Evolutionary conservation across 2,113 vertebrate genomes (phyloP).

Genomic region (Hoplias malabaricus): DNA sequence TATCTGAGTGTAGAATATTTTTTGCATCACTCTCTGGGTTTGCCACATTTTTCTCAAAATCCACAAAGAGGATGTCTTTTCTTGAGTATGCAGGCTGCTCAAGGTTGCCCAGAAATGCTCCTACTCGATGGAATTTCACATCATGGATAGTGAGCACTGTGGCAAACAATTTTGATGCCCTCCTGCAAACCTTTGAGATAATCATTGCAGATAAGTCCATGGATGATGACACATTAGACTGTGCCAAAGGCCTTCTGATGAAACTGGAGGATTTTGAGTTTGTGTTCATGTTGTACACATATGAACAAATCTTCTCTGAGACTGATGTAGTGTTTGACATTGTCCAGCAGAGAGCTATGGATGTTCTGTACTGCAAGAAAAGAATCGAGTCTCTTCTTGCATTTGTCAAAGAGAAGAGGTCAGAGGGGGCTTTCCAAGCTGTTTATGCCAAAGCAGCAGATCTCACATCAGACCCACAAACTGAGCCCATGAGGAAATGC

Average conservation of each 20-base stretch:
- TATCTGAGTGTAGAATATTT: conserved; percentile 36
- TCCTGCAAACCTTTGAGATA: conserved; percentile 22
- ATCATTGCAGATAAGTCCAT: conserved; percentile 16
- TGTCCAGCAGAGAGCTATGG: conserved; percentile 22
- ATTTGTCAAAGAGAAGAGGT: background rate
- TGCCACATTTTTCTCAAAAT: conserved; percentile 35
- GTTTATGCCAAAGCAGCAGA: no score
- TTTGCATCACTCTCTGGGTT: conserved; percentile 26
- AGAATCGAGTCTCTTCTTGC: background rate
- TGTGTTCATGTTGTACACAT: background rate
- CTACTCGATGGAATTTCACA: conserved; percentile 2
- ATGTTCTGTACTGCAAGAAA: conserved; percentile 27
- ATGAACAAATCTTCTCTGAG: conserved; percentile 24
- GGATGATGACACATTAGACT: background rate
- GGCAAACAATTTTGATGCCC: background rate
- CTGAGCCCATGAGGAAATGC: no score
- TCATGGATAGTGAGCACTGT: no score
- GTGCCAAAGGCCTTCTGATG: background rate
- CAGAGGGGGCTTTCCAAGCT: no score
- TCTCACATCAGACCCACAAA: no score
- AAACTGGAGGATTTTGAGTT: background rate
- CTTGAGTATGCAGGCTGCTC: conserved; percentile 38
- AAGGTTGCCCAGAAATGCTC: conserved; percentile 21
- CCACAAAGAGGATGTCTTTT: conserved; percentile 33
- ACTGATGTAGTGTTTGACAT: no score